A percentile compares a stretch with the other conserved stretches of the same genome.
These are phyloP conservation scores for Actinernus sp. DNA, from an alignment of 92 coral and sea anemone species.

Conservation along the genomic window DNA sequence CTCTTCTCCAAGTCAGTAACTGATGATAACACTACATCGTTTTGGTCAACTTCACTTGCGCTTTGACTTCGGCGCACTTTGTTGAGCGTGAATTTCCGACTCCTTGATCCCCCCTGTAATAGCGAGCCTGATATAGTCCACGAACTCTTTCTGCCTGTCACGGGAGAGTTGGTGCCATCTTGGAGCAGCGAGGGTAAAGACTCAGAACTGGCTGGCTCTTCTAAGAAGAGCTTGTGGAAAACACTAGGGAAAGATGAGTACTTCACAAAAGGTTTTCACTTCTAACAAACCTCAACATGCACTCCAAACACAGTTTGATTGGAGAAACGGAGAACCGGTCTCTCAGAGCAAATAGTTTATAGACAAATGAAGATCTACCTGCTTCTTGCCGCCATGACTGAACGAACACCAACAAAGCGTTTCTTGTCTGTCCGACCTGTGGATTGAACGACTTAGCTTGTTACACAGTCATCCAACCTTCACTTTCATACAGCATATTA, in stretches of 20 bases:
- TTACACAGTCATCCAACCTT: too few species aligned
- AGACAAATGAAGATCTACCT: too few species aligned
- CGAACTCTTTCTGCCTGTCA: conserved; percentile 55
- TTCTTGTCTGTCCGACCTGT: conserved; percentile 78
- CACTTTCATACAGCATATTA: too few species aligned
- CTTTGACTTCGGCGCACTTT: conserved; percentile 68
- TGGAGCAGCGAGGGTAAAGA: conserved; percentile 13
- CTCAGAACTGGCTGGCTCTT: conserved; percentile 43
- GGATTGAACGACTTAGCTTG: too few species aligned
- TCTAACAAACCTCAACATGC: neutral
- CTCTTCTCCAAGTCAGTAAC: conserved; percentile 69
- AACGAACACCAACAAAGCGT: conserved; percentile 81
- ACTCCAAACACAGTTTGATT: too few species aligned
- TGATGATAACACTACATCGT: conserved; percentile 71
- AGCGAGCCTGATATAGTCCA: conserved; percentile 49
- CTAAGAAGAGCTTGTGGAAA: conserved; percentile 82
- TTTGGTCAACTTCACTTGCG: conserved; percentile 52
- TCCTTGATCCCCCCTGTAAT: conserved; percentile 65
- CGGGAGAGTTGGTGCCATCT: conserved; percentile 45
- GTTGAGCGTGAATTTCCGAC: conserved; percentile 76
- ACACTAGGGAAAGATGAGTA: conserved; percentile 52
- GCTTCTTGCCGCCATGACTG: conserved; percentile 91
- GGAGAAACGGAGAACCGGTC: too few species aligned
- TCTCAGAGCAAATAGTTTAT: too few species aligned
- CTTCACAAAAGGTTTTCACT: neutral